phyloP scores from a whole-genome alignment of 2,888 invertebrate species.

The Electrophaes corylata region DNA sequence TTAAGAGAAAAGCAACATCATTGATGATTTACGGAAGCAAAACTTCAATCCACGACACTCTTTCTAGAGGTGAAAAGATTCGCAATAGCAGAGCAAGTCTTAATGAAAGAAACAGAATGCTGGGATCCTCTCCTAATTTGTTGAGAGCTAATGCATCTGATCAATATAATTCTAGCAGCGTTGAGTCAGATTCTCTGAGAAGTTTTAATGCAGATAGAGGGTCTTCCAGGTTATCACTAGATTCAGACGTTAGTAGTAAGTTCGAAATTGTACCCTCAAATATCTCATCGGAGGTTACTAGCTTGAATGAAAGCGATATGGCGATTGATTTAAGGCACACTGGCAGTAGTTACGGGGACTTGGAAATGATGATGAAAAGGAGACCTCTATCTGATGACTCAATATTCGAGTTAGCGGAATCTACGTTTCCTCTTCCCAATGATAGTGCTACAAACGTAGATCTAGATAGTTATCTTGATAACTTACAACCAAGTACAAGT shows the following conservation, averaged over 20 bases:
- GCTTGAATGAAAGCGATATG: slow-evolving; percentile 72
- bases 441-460: slow-evolving; percentile 84
- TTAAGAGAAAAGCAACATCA: slow-evolving; percentile 76
- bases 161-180: slow-evolving; percentile 66
- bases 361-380: slow-evolving; percentile 87
- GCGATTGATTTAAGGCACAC: slow-evolving; percentile 83
- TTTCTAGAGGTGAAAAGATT: slow-evolving; percentile 79
- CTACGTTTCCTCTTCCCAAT: slow-evolving; percentile 79
- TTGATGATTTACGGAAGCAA: slow-evolving; percentile 81
- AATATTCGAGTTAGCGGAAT: slow-evolving; percentile 86
- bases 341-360: slow-evolving; percentile 69
- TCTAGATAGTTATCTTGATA: slow-evolving; percentile 87
- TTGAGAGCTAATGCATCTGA: slow-evolving; percentile 64
- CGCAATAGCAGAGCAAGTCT: slow-evolving; percentile 77
- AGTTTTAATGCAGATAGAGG: slow-evolving; percentile 78
- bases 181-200: slow-evolving; percentile 73
- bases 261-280: slow-evolving; percentile 75
- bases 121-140: slow-evolving; percentile 54
- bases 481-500: slow-evolving; percentile 81
- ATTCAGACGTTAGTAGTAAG: slow-evolving; percentile 79
- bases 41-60: slow-evolving; percentile 80
- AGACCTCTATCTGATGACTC: slow-evolving; percentile 91
- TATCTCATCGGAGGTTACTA: slow-evolving; percentile 71
- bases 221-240: slow-evolving; percentile 75
- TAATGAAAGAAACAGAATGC: slow-evolving; percentile 63